phyloP scores from a whole-genome alignment of 2,888 invertebrate species.

The Pasiphila rectangulata region DNA sequence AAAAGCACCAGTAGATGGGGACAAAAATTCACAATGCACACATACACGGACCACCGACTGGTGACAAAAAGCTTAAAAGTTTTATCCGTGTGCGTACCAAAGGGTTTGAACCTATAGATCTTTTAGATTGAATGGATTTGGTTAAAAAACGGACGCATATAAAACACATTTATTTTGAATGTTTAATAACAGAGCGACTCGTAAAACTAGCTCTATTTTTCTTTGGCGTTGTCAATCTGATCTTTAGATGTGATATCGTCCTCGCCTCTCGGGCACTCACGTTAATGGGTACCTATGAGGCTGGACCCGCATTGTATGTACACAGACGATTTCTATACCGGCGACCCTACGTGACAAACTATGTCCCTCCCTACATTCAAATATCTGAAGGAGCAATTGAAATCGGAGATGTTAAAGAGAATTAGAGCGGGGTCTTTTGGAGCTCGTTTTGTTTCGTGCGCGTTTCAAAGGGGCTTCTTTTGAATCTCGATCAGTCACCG shows the following conservation, averaged over 20 bases:
- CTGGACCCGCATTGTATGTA: slow-evolving; percentile 75
- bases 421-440: slow-evolving; percentile 78
- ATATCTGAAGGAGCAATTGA: slow-evolving; percentile 81
- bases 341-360: slow-evolving; percentile 79
- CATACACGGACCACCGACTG: slow-evolving; percentile 50
- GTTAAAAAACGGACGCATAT: slow-evolving; percentile 63
- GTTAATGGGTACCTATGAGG: slow-evolving; percentile 77
- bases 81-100: slow-evolving; percentile 58
- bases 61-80: slow-evolving; percentile 64
- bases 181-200: slow-evolving; percentile 76
- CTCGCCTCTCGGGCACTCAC: slow-evolving; percentile 69
- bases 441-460: slow-evolving; percentile 75
- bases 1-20: slow-evolving; percentile 70
- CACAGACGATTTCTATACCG: slow-evolving; percentile 64
- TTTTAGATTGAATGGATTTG: slow-evolving; percentile 60
- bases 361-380: slow-evolving; percentile 80
- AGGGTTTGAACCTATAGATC: slow-evolving; percentile 68
- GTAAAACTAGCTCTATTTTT: slow-evolving; percentile 71
- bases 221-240: slow-evolving; percentile 73
- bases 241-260: slow-evolving; percentile 73
- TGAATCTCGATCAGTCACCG: slow-evolving; percentile 78
- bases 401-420: slow-evolving; percentile 81
- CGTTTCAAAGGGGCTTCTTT: slow-evolving; percentile 76
- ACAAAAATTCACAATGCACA: slow-evolving; percentile 68
- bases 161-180: slow-evolving; percentile 70